Percentiles rank a stretch among this genome's conserved stretches.
phyloP scores from a whole-genome alignment of 1,140 invertebrate species.

The Pararge aegeria region DNA sequence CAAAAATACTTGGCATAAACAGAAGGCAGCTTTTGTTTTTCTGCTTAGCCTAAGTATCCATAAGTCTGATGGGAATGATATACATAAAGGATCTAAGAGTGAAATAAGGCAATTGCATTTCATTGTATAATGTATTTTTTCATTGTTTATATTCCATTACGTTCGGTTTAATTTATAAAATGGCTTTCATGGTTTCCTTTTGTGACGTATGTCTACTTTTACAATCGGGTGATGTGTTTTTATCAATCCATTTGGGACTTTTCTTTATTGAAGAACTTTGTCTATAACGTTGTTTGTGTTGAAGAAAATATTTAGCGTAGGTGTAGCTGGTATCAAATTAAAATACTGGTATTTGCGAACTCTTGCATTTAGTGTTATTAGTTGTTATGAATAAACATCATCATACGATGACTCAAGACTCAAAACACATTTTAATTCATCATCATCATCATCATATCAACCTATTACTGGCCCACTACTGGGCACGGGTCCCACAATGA shows the following conservation, averaged over 20 bases:
- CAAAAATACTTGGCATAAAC: too few relatives aligned
- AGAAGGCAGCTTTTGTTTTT: too few relatives aligned
- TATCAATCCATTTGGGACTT: conserved; percentile 3
- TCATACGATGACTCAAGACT: too few relatives aligned
- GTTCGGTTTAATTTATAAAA: conserved; percentile 28
- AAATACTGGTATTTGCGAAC: too few relatives aligned
- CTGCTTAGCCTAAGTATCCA: too few relatives aligned
- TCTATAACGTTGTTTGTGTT: neutral
- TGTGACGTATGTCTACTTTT: neutral
- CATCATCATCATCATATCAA: too few relatives aligned
- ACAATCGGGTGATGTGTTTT: conserved; percentile 8
- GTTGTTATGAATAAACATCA: too few relatives aligned
- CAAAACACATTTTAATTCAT: too few relatives aligned
- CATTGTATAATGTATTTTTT: conserved; percentile 36
- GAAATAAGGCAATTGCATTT: conserved; percentile 32
- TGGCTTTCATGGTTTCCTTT: conserved; percentile 23
- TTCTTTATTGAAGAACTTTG: neutral
- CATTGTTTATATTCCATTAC: conserved; percentile 32
- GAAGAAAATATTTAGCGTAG: neutral
- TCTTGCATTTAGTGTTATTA: too few relatives aligned
- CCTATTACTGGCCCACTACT: too few relatives aligned
- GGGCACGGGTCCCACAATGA: too few relatives aligned
- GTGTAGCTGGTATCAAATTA: too few relatives aligned
- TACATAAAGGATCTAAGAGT: conserved; percentile 31
- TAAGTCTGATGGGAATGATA: conserved; percentile 8